phyloP scores from a whole-genome alignment of 2,797 vertebrate genomes.

The Sarcoramphus papa region DNA sequence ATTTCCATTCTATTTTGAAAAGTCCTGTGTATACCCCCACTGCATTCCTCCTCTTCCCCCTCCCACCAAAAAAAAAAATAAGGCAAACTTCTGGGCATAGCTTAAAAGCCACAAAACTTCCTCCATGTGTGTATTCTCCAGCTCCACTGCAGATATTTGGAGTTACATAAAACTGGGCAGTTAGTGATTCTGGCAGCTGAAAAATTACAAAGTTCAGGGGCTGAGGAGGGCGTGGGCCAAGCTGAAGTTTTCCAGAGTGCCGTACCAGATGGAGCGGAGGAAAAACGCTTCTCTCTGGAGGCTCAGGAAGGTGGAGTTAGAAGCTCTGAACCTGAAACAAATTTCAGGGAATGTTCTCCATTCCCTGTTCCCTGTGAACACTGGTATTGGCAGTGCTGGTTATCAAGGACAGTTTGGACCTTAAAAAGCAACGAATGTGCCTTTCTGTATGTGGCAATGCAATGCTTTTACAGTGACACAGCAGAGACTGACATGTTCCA shows the following conservation, averaged over 20 bases:
- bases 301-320: slow-evolving; percentile 32
- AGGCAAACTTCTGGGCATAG: slow-evolving; percentile 33
- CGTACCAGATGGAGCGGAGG: slow-evolving; percentile 47
- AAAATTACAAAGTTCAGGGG: slow-evolving; percentile 63
- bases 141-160: slow-evolving; percentile 48
- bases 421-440: not conserved
- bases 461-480: not conserved
- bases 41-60: not conserved
- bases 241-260: slow-evolving; percentile 62
- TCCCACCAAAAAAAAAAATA: not conserved
- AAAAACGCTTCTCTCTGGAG: slow-evolving; percentile 25
- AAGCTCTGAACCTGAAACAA: slow-evolving; percentile 34
- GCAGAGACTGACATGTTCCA: not conserved
- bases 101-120: slow-evolving; percentile 51
- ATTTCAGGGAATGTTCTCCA: slow-evolving; percentile 53
- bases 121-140: slow-evolving; percentile 42
- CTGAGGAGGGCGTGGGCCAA: slow-evolving; percentile 7
- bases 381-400: not conserved
- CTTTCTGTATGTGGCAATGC: not conserved
- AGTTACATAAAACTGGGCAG: slow-evolving; percentile 61
- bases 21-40: not conserved
- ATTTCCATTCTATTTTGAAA: slow-evolving; percentile 31
- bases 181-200: slow-evolving; percentile 57
- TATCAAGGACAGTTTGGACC: not conserved
- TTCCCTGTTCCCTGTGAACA: not conserved